Conservation (phyloP, 2,797 vertebrate species). For the Leuciscus waleckii region DNA sequence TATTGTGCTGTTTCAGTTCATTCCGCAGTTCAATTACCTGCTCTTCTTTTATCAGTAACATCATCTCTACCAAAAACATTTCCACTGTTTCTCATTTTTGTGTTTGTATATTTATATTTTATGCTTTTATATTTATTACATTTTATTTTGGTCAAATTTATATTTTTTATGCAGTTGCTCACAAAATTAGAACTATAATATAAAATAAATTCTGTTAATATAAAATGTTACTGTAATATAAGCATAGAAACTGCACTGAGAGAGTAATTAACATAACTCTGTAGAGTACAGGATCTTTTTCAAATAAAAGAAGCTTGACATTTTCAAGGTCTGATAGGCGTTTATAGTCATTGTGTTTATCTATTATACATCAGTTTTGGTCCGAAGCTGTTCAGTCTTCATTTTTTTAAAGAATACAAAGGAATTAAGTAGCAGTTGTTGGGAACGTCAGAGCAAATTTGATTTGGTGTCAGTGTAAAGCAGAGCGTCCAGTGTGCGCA, state of each 20-base stretch:
- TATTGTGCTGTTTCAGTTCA: conserved; percentile 43
- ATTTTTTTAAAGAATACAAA: background rate
- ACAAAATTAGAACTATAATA: background rate
- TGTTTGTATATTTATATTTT: background rate
- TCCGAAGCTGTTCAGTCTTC: background rate
- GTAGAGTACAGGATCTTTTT: background rate
- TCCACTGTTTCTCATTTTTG: background rate
- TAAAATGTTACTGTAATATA: background rate
- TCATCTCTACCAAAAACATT: conserved; percentile 8
- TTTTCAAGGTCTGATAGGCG: background rate
- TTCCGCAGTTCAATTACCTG: conserved; percentile 47
- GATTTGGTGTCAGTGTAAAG: conserved; percentile 14
- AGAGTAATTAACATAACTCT: background rate
- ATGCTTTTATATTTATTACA: background rate
- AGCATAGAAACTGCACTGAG: background rate
- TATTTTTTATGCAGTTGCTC: background rate
- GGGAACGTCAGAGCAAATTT: conserved; percentile 20
- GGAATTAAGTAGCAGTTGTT: conserved; percentile 9
- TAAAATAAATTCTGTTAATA: too few relatives aligned
- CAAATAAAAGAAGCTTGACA: background rate
- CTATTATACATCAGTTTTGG: conserved; percentile 12
- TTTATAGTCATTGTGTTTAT: conserved; percentile 3
- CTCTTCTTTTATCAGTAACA: conserved; percentile 53
- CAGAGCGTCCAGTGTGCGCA: background rate
- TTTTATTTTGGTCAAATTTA: background rate